Evolutionary conservation across 2,797 vertebrate genomes (phyloP).

Genomic region (Diceros bicornis): DNA sequence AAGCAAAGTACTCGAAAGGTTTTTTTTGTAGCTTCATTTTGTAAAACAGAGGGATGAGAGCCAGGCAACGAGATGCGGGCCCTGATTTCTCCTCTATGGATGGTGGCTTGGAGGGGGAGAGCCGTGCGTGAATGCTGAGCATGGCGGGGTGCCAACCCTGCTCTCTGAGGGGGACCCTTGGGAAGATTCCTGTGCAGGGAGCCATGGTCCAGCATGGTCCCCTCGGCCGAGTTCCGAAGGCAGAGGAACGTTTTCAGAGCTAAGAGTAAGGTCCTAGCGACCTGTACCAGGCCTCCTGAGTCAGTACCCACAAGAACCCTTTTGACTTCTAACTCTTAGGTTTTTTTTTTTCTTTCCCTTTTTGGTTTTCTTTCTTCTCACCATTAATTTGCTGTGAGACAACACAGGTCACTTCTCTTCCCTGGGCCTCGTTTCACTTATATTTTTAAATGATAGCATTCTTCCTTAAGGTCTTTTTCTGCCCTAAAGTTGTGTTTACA

Average conservation of each 20-base stretch:
- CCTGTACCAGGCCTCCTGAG: background rate
- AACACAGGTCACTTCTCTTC: constrained; percentile 1
- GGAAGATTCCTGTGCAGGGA: background rate
- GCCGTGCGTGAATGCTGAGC: background rate
- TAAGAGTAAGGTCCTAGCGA: background rate
- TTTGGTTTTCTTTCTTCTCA: constrained; percentile 11
- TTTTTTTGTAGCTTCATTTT: background rate
- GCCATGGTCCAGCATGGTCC: background rate
- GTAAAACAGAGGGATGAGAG: background rate
- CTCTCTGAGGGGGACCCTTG: background rate
- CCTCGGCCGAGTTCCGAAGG: background rate
- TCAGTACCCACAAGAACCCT: background rate
- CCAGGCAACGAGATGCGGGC: background rate
- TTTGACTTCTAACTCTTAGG: background rate
- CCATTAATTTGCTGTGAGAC: constrained; percentile 19
- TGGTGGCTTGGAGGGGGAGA: background rate
- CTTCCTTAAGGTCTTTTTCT: background rate
- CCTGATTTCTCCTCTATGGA: background rate
- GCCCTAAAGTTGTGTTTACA: background rate
- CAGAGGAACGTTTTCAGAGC: background rate
- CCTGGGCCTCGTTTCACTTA: background rate
- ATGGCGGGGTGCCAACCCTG: background rate
- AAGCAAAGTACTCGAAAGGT: background rate
- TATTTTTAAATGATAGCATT: background rate
- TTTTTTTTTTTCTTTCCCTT: background rate